phyloP scores from a whole-genome alignment of 1,140 invertebrate species.

The Microplitis mediator region DNA sequence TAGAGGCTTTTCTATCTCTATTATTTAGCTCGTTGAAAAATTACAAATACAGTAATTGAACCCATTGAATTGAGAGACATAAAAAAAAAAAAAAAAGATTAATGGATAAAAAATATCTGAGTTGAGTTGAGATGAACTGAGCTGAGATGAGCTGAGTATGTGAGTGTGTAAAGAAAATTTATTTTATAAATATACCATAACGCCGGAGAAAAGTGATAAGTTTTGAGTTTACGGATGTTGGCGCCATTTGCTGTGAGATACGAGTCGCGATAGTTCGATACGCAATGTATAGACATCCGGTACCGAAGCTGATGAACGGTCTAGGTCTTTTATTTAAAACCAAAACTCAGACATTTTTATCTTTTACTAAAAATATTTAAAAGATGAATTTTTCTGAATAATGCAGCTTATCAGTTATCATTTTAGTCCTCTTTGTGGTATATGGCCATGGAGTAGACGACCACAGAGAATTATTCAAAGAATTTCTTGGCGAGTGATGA shows the following conservation, averaged over 20 bases:
- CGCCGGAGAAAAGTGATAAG: slow-evolving; percentile 44
- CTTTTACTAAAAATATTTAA: neutral
- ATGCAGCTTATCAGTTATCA: too few relatives aligned
- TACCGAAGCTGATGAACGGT: slow-evolving; percentile 43
- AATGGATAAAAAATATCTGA: too few relatives aligned
- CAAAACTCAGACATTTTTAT: slow-evolving; percentile 27
- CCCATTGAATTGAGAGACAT: too few relatives aligned
- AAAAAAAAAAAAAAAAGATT: too few relatives aligned
- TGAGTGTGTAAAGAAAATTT: too few relatives aligned
- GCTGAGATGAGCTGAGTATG: too few relatives aligned
- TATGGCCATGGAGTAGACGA: too few relatives aligned
- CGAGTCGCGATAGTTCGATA: slow-evolving; percentile 23
- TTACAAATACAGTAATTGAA: too few relatives aligned
- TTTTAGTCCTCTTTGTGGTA: too few relatives aligned
- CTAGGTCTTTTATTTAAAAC: slow-evolving; percentile 1
- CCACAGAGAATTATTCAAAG: neutral
- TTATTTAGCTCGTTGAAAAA: too few relatives aligned
- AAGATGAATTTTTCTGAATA: neutral
- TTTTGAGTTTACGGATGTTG: slow-evolving; percentile 55
- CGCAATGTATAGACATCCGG: slow-evolving; percentile 21
- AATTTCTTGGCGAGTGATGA: slow-evolving; percentile 2
- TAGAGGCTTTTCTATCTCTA: too few relatives aligned
- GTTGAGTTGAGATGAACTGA: too few relatives aligned
- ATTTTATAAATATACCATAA: neutral
- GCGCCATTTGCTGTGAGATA: slow-evolving; percentile 55